Evolutionary conservation across 2,888 invertebrate genomes (phyloP), one percentile per base, ranked within the genome.

Genomic region (Polylopha cassiicola): DNA sequence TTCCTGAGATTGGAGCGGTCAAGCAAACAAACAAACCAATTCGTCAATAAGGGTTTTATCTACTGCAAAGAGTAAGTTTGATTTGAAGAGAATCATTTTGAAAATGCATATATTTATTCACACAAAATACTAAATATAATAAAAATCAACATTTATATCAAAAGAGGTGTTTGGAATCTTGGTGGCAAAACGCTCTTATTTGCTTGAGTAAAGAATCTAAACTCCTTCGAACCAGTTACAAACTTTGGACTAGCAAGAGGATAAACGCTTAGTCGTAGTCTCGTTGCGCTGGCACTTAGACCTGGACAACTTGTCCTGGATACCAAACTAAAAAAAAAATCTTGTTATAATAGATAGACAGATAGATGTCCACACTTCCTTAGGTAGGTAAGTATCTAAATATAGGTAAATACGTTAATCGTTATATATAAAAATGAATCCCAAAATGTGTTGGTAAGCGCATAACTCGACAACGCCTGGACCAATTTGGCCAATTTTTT

Each of bases 151-250:
- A 50, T 29, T n/a, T 37, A 7, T 54, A 50, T 36, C 21, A 47
- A 28, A 1, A 39, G 41, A 8, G 43, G 36, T 7, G 42, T 30
- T 4, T 39, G 37, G 7, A 47, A 28, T 24, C 28, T 43, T 5
- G 49, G 36, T 32, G 47, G 26, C 2, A 50, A 41, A 21, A 65
- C 37, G 43, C 59, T 57, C 29, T 53, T 61, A 45, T 67, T 73
- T 36, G 54, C 60, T 47, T 59, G 53, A 47, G 80, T 52, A 52
- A 82, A 81, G 11, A 58, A 62, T 53, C 73, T 66, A 46, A 82
- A 82, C 5, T 66, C 74, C 49, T 64, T 57, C 4, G 82, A 82
- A 1, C 66, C 70, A 1, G 82, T 74, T 18, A 84, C 48, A 46
- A 82, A 73, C 14, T 59, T 65, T 26, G 61, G 58, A 18, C 50